Evolutionary conservation across 2,797 vertebrate species (phyloP).

Genomic region (Anabacerthia variegaticeps): DNA sequence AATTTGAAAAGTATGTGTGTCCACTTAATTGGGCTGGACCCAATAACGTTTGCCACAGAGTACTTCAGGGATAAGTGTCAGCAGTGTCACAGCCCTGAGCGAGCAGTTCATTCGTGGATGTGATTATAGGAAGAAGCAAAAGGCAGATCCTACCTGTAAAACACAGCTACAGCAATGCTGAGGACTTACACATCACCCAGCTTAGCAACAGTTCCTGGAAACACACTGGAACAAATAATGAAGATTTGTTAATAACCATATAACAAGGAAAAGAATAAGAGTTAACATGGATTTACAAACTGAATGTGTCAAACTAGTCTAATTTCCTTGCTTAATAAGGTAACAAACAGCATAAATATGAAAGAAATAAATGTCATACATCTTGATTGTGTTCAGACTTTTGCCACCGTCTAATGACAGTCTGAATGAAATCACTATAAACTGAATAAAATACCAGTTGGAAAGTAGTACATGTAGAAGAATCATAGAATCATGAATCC

Average conservation of each 20-base stretch:
- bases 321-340: conserved; percentile 1
- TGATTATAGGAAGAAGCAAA: neutral
- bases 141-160: neutral
- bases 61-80: neutral
- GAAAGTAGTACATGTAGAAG: neutral
- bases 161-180: neutral
- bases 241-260: neutral
- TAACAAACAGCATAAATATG: neutral
- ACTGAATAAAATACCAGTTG: neutral
- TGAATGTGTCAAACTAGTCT: neutral
- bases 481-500: neutral
- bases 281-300: neutral
- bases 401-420: neutral
- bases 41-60: neutral
- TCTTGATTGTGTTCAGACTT: neutral
- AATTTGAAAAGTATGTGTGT: neutral
- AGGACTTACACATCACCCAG: neutral
- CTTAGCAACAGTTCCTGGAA: neutral
- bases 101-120: neutral
- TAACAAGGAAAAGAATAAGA: neutral
- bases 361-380: neutral
- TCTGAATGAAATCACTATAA: neutral
- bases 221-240: neutral
- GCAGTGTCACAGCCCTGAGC: neutral
- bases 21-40: neutral